Base-by-base conservation (phyloP, 2,113 vertebrate species). In the Ciconia maguari region DNA sequence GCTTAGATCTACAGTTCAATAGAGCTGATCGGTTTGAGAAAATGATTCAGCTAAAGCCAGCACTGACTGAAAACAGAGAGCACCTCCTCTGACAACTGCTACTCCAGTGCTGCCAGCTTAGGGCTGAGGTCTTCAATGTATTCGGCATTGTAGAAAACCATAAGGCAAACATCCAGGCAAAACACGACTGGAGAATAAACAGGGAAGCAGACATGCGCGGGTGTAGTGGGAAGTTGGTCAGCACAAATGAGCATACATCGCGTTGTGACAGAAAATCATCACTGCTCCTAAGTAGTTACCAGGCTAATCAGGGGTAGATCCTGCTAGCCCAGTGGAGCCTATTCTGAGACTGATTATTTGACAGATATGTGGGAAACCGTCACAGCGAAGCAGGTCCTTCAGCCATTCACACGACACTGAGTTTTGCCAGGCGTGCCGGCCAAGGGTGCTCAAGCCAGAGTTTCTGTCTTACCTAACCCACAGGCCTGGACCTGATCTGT, bases 401-500 rank as follows among this genome's bases (percentile, higher is more conserved):
- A 84, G 61, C 61, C 52, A 54, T 65, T 93, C 69, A 49, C n/a
- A 81, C 0, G 0, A 52, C 27, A 10, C 25, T 34, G 57, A 76
- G 32, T 84, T 89, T 89, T 87, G 72, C 86, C 83, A 89, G 77
- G 80, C 0, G 0, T 16, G 68, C 25, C 0, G 8, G 83, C 76
- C 83, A 93, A 75, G 44, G 9, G 55, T 48, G 36, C 72, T 90
- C 44, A 78, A 96, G 75, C 36, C 34, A 52, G 71, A 94, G 76
- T 86, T 94, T 96, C 86, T 95, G 69, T 94, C 74, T 94, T 92
- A 84, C 91, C 57, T 49, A 84, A 95, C 49, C 32, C 65, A 61
- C 89, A 95, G 77, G 74, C 60, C 77, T 71, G 74, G 72, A 84
- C 57, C 74, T 89, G 83, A 94, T 69, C 83, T 55, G 36, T 49